Percentiles rank a stretch among this genome's conserved stretches.
These are phyloP conservation scores for Rhadinocentrus ornatus DNA, from an alignment of 2,797 vertebrate genomes.

Conservation along the genomic window DNA sequence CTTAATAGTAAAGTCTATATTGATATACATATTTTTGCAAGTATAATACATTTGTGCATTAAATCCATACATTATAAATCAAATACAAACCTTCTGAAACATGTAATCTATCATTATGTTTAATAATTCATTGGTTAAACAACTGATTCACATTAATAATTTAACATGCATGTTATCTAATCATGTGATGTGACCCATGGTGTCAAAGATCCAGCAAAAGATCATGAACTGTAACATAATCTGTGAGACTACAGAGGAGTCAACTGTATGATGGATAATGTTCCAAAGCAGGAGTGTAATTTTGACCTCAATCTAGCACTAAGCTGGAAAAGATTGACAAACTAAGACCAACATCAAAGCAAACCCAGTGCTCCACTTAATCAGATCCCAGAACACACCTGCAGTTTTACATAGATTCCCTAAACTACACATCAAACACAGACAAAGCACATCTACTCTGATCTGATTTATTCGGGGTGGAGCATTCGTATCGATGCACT, in stretches of 20 bases:
- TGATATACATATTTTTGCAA: no score
- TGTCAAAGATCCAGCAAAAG: no score
- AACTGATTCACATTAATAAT: no score
- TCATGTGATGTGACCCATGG: no score
- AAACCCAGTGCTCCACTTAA: neutral
- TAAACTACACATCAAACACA: neutral
- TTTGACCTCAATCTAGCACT: neutral
- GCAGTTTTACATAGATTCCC: neutral
- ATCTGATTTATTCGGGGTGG: neutral
- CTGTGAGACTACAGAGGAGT: neutral
- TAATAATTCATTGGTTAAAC: no score
- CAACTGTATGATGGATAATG: neutral
- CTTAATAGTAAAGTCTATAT: no score
- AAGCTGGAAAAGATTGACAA: neutral
- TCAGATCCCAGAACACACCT: neutral
- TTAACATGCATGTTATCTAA: no score
- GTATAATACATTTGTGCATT: no score
- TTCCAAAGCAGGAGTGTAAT: neutral
- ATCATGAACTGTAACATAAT: neutral
- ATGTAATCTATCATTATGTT: neutral
- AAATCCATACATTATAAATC: neutral
- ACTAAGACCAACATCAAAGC: neutral
- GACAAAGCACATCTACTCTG: neutral
- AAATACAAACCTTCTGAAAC: neutral
- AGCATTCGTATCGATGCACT: no score